Evolutionary conservation across 1,140 invertebrate genomes (phyloP).

Genomic region (Mylabris phalerata): DNA sequence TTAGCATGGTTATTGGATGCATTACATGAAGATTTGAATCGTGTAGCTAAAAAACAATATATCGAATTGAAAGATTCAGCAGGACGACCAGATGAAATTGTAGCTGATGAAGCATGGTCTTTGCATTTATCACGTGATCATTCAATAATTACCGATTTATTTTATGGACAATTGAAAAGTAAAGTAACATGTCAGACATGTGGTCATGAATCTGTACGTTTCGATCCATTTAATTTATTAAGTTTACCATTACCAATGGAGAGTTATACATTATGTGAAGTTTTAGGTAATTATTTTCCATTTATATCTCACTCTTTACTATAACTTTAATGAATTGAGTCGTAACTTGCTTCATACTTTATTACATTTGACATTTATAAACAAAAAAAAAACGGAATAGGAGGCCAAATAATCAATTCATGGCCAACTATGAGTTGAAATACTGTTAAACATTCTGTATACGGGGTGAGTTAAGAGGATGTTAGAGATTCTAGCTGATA

Average conservation of each 20-base stretch:
- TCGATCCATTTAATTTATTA: conserved; percentile 84
- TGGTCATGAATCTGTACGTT: conserved; percentile 71
- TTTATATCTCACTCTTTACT: not conserved
- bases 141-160: conserved; percentile 82
- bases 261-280: conserved; percentile 64
- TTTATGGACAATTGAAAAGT: conserved; percentile 86
- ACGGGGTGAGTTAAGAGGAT: no score
- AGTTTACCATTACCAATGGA: conserved; percentile 81
- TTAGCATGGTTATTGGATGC: conserved; percentile 83
- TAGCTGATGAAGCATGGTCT: conserved; percentile 76
- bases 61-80: conserved; percentile 70
- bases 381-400: no score
- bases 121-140: conserved; percentile 71
- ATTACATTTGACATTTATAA: no score
- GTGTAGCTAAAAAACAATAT: conserved; percentile 61
- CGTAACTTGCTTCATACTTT: no score
- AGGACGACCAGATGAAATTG: conserved; percentile 66
- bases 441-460: no score
- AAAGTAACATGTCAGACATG: conserved; percentile 73
- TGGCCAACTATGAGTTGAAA: no score
- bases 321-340: no score
- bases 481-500: no score
- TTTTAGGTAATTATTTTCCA: conserved; percentile 51
- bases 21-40: conserved; percentile 84
- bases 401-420: no score